These are phyloP conservation scores for Eubucco bourcierii DNA, from an alignment of 2,113 vertebrate genomes.

Conservation along the genomic window DNA sequence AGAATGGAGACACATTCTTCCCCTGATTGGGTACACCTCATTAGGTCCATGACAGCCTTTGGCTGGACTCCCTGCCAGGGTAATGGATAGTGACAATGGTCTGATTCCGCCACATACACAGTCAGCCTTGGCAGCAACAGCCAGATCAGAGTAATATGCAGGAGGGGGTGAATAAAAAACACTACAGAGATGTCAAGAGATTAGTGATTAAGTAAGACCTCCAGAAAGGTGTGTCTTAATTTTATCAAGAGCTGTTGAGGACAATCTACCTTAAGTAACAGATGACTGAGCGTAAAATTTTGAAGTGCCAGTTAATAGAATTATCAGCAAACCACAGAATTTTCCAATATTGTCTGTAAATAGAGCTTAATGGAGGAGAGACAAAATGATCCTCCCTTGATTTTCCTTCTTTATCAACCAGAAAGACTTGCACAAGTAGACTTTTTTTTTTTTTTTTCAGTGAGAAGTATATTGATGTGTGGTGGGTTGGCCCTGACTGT, in stretches of 20 bases:
- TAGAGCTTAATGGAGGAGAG: background rate
- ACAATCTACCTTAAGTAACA: background rate
- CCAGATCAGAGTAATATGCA: background rate
- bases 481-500: background rate
- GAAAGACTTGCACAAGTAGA: background rate
- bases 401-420: background rate
- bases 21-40: constrained; percentile 30
- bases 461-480: background rate
- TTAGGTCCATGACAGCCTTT: constrained; percentile 22
- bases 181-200: background rate
- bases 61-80: background rate
- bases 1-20: background rate
- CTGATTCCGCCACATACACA: background rate
- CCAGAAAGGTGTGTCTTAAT: background rate
- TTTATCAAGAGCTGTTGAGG: background rate
- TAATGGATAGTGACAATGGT: constrained; percentile 15
- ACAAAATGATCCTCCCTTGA: background rate
- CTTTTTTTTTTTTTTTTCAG: background rate
- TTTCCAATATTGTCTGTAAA: background rate
- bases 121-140: background rate
- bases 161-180: background rate
- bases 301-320: background rate
- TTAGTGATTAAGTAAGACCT: background rate
- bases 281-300: background rate
- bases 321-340: background rate